Evolutionary conservation across 1,140 invertebrate species (phyloP), one percentile per base, ranked within the genome.

Genomic region (Zophobas atratus): DNA sequence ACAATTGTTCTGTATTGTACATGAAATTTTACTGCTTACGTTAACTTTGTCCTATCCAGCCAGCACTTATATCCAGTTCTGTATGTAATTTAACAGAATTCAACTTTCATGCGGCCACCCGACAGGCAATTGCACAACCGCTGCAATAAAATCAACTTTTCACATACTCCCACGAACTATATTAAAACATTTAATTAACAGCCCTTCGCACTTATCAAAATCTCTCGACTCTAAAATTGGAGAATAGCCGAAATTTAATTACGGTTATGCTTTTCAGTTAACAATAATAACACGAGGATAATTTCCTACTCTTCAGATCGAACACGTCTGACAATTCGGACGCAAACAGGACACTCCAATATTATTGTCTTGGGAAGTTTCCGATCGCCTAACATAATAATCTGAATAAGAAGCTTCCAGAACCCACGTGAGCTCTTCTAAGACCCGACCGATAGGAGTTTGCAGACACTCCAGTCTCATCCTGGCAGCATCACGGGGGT

Each of bases 401-500:
- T 67, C 60, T 41, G 39, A 39, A 67, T 67, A 67, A 67, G 60
- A 67, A 43, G 60, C 8, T 67, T 63, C 55, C 35, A 67, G 60
- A 67, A 67, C 60, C 60, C 60, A 67, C 38, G 60, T 67, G 60
- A 67, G 60, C 39, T 43, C 8, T 60, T 60, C 56, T 43, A 32
- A 67, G 39, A 43, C 60, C 39, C 43, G 2, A 32, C 60, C 39
- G 56, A 60, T 6, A 36, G 56, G 60, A 67, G 60, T 67, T 67
- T 63, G 57, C 57, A 63, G 57, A 63, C 38, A 39, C 57, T 63
- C 36, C 57, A 39, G 35, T 63, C 57, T 63, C 49, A 20, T 51
- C 49, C n/a, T 67, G 60, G 39, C 48, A 48, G 74, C 55, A 76
- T 57, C 55, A 73, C 71, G 3, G 51, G 77, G 49, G 55, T 56